Conservation (phyloP, 2,888 invertebrate genomes). For the Aricia artaxerxes region DNA sequence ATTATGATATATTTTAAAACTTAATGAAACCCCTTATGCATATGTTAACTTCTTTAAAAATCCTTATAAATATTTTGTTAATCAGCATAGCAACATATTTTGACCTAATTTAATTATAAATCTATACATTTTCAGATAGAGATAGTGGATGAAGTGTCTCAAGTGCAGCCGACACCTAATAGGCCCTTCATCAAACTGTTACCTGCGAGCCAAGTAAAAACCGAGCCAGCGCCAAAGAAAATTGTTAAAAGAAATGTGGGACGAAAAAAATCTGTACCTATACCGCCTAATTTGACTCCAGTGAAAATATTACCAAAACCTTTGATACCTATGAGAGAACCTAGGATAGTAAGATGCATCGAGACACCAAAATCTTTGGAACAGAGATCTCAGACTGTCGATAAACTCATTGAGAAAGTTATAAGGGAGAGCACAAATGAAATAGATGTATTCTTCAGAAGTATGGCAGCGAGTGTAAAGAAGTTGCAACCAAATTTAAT, state of each 20-base stretch:
- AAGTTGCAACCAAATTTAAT: constrained; percentile 73
- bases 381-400: constrained; percentile 63
- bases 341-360: constrained; percentile 63
- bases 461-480: constrained; percentile 76
- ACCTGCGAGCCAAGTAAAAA: constrained; percentile 50
- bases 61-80: too few relatives aligned
- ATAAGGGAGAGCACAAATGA: constrained; percentile 73
- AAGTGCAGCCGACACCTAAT: constrained; percentile 53
- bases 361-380: constrained; percentile 62
- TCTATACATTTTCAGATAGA: constrained; percentile 64
- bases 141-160: constrained; percentile 58
- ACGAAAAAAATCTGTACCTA: constrained; percentile 59
- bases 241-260: constrained; percentile 58
- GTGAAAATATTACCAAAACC: constrained; percentile 75
- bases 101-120: neutral
- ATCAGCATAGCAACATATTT: too few relatives aligned
- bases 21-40: too few relatives aligned
- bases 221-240: constrained; percentile 58
- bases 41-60: too few relatives aligned
- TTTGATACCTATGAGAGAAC: constrained; percentile 56
- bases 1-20: too few relatives aligned
- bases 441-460: constrained; percentile 73
- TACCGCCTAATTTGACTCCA: constrained; percentile 60
- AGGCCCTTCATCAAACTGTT: constrained; percentile 51
- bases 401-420: constrained; percentile 70